Conservation (phyloP, 2,113 vertebrate genomes). For the Burhinus oedicnemus region DNA sequence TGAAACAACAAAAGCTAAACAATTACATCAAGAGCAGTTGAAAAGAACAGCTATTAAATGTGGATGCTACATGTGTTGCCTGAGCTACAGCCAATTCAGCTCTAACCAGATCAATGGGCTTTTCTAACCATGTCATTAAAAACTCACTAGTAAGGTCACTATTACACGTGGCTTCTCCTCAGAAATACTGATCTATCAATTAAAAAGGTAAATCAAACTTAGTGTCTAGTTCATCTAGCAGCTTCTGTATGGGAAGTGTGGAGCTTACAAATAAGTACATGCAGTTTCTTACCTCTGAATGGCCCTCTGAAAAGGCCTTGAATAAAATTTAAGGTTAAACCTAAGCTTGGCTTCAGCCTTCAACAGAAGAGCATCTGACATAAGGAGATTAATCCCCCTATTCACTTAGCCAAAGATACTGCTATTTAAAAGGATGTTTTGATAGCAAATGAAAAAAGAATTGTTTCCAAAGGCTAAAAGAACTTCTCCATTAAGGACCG, state of each 20-base stretch:
- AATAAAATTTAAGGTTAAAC: background rate
- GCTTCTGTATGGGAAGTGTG: background rate
- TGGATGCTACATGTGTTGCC: background rate
- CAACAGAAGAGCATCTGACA: background rate
- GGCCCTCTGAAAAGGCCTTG: background rate
- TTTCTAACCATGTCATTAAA: background rate
- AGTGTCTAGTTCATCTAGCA: background rate
- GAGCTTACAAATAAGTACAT: background rate
- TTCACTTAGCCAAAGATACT: background rate
- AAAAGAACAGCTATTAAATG: background rate
- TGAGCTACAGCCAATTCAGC: background rate
- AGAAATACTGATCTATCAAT: background rate
- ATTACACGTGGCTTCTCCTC: background rate
- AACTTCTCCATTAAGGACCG: background rate
- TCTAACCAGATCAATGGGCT: background rate
- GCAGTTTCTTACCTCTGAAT: background rate
- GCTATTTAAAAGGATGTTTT: background rate
- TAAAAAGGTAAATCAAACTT: background rate
- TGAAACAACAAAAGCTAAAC: background rate
- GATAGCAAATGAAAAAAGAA: background rate
- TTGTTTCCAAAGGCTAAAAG: background rate
- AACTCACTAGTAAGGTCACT: background rate
- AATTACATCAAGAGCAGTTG: background rate
- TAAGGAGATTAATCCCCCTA: background rate
- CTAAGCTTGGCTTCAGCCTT: background rate